Conservation (phyloP, 2,797 vertebrate species). For the Scomberomorus guttatus region DNA sequence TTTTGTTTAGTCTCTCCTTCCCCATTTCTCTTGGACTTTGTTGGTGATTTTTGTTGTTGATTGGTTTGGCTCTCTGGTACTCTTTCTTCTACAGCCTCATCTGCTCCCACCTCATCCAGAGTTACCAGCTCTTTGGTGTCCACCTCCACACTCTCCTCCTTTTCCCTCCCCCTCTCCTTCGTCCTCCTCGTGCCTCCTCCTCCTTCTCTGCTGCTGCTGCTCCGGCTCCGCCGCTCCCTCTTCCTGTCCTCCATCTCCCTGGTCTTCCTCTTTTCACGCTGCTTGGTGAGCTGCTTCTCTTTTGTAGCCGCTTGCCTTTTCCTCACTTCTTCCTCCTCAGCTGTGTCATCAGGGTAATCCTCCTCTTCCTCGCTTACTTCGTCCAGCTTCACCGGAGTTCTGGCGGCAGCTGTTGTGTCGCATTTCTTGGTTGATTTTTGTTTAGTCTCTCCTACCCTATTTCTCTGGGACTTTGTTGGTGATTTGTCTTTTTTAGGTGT, state of each 20-base stretch:
- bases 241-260: not conserved
- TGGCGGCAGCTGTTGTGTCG: accelerated
- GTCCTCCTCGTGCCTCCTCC: constrained; percentile 1
- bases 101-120: constrained; percentile 80
- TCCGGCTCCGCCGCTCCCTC: constrained; percentile 35
- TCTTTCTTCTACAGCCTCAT: constrained; percentile 57
- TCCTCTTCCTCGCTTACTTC: constrained; percentile 89
- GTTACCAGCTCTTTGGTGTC: constrained; percentile 70
- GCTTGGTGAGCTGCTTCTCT: constrained; percentile 10
- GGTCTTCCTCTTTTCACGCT: not conserved
- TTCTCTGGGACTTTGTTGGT: not conserved
- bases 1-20: not conserved
- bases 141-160: constrained; percentile 1
- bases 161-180: constrained; percentile 40
- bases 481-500: not conserved
- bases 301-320: constrained; percentile 27
- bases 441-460: not conserved
- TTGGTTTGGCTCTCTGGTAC: constrained; percentile 28
- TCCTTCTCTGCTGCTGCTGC: constrained; percentile 11
- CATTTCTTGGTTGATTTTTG: not conserved
- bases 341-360: constrained; percentile 60
- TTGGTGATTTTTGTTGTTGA: no score
- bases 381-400: constrained; percentile 82
- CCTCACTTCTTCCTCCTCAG: constrained; percentile 53
- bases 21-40: not conserved